Evolutionary conservation across 2,113 vertebrate species (phyloP).

Genomic region (Chloropsis hardwickii): DNA sequence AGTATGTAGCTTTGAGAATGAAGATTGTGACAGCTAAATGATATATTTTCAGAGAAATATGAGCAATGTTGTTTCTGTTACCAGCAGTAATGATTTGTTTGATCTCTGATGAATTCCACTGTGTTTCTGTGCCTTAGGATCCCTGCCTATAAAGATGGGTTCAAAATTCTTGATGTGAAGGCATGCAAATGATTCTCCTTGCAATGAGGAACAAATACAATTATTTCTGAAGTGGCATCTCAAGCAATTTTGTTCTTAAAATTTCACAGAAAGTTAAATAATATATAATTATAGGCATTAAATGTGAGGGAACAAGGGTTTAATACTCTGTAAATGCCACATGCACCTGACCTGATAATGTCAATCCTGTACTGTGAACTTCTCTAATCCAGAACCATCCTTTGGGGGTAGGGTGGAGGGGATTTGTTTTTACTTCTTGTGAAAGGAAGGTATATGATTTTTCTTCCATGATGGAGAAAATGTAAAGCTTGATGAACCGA

Average conservation of each 20-base stretch:
- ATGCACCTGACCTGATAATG: background rate
- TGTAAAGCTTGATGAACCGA: background rate
- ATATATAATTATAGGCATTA: background rate
- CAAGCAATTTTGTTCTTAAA: background rate
- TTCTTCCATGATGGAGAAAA: background rate
- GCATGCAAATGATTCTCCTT: background rate
- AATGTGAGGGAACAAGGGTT: background rate
- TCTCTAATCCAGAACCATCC: background rate
- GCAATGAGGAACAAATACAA: background rate
- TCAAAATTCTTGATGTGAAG: background rate
- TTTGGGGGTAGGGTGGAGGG: background rate
- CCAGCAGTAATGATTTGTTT: background rate
- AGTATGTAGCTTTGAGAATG: background rate
- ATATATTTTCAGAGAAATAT: background rate
- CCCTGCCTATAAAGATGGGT: fast-evolving
- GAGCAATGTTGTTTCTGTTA: background rate
- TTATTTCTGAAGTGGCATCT: background rate
- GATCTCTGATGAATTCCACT: background rate
- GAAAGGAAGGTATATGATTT: background rate
- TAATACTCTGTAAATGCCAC: background rate
- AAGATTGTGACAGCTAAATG: background rate
- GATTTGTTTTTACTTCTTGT: background rate
- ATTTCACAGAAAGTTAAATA: background rate
- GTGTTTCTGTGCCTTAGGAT: background rate
- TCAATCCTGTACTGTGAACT: background rate